Base-by-base conservation (phyloP, 37 sponge, comb jelly and placozoan species). In the Ianthella basta region DNA sequence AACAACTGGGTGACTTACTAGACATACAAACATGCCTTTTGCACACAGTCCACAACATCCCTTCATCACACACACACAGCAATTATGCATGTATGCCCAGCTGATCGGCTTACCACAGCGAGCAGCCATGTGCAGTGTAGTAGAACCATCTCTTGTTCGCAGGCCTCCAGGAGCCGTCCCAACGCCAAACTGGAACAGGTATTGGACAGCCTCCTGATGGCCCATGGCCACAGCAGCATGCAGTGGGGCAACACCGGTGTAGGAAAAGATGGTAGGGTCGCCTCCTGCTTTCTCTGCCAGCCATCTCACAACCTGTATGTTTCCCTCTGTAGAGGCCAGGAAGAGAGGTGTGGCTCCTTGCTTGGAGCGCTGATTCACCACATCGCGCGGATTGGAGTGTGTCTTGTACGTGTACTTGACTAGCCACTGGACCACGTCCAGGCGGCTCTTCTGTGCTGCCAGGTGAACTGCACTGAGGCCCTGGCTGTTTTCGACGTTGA, bases 311-410 rank as follows among this genome's bases (percentile, higher is more conserved):
- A 94, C 68, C 0, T 90, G 77, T 4, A 94, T 25, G 77, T 92
- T 86, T 14, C 97, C 97, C 20, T 87, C 91, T 15, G 92, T 90
- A 0, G 97, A 90, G 21, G 97, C 94, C 60, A 91, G 84, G 41
- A 91, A 97, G 83, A 94, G 80, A n/a, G 97, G 97, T 0, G 97
- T 97, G 33, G 88, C 84, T 25, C 97, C 97, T 72, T 92, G 94
- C 74, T 68, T 86, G 39, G 93, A 92, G 72, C 87, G 86, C 82
- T 87, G 83, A 56, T 95, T 95, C 55, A 92, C 72, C 25, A 95
- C 59, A 2, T 74, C 59, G 66, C 72, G 72, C 0, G 94, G 94
- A 50, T 87, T 90, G 0, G 82, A 72, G 44, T 88, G 80, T 15
- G 77, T 36, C 64, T 81, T 70, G 78, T 91, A 91, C 13, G 86